Evolutionary conservation across 2,797 vertebrate species (phyloP), one percentile per base, ranked within the genome.

Genomic region (Pseudomugil tenellus): DNA sequence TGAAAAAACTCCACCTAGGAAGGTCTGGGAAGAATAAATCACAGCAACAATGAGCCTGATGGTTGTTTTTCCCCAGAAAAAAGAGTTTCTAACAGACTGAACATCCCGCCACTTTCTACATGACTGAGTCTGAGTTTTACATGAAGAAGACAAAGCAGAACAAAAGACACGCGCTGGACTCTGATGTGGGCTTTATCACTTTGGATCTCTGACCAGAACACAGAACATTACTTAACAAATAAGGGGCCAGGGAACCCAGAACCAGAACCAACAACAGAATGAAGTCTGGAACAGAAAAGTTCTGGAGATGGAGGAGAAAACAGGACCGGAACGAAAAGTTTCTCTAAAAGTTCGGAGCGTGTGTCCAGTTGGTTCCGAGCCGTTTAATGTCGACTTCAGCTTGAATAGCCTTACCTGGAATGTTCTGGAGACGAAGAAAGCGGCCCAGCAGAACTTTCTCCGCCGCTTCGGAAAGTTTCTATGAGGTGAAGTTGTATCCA

Each of bases 21-120:
- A 3, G 10, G n/a, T 25, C 0, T 4, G 21, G 21, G 48, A 5
- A 13, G 23, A 3, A 3, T 13, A 21, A 6, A 23, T 2, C 43
- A 9, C 9, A 34, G 9, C 34, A 34, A 11, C 2, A 11, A 32
- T 19, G 19, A 43, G 16, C n/a, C 17, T n/a, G 19, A 6, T n/a
- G n/a, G 19, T 6, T 6, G 16, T 39, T 39, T n/a, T n/a, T n/a
- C 9, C 9, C 9, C 6, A 6, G 9, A 9, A 32, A 32, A 32
- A 32, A 6, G 9, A 41, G 16, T 41, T 62, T 1, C 16, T 34
- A 6, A 29, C 11, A 58, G 21, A 57, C 23, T 37, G 31, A 68
- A 58, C 8, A 55, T 74, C 82, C 78, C 87, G 87, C 89, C 88
- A 85, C 76, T 89, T 92, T 92, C 86, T 80, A 80, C 86, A 77